Base-by-base conservation (phyloP, 2,797 vertebrate genomes). In the Myotis daubentonii region DNA sequence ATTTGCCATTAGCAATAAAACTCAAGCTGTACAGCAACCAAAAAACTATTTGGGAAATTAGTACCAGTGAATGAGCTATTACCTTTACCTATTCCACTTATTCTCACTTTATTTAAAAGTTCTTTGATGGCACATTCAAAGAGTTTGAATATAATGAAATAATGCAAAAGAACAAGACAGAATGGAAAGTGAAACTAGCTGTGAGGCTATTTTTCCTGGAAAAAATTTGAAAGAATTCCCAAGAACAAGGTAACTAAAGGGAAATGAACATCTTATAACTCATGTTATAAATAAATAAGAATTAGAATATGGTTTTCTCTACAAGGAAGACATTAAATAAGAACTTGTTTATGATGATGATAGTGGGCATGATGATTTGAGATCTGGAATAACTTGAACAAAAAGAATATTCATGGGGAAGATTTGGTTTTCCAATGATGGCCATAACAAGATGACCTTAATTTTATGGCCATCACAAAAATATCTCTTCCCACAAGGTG, bases 171-270 rank as follows among this genome's bases (percentile, higher is more conserved):
- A 96, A 93, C 44, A 66, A 60, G 0, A 23, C 2, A 79, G 49
- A 87, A 79, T 75, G 70, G 76, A 97, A 95, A 93, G 10, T 1
- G 8, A 79, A 87, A 65, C 82, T 96, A 93, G 22, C 68, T 96
- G 96, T 95, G 95, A 96, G 28, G 41, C 3, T 83, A 5, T 92
- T 94, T 97, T 95, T 81, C 71, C 41, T 81, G 41, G 78, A 60
- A 84, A 78, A 25, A 84, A 53, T 78, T 93, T 30, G 53, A 65
- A 51, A 75, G 36, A 86, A 82, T 57, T 33, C 66, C 41, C 0
- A 0, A 76, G 55, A 96, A 83, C 23, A 41, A 94, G 5, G 57
- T 66, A 3, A 38, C 25, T 55, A 47, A 93, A 86, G 0, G 84
- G 74, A 97, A 87, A 97, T 1, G 20, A 90, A 6, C 0, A 15